phyloP scores from a whole-genome alignment of 2,888 invertebrate species.

The Oscheius sp. region DNA sequence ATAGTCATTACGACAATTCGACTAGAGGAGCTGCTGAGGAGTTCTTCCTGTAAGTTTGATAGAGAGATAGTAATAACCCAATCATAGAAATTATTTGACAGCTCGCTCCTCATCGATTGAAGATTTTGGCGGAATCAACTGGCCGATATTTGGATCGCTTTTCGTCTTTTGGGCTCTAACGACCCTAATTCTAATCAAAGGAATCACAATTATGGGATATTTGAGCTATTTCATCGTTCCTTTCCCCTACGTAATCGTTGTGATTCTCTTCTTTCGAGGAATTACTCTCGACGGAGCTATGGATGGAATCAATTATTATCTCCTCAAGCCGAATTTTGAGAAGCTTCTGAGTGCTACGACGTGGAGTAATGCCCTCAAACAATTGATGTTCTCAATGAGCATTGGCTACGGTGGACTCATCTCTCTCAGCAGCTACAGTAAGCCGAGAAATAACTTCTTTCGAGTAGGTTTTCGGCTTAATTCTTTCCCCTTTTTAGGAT shows the following conservation, averaged over 20 bases:
- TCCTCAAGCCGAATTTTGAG: conserved; percentile 57
- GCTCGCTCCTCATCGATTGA: conserved; percentile 45
- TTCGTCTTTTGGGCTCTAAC: conserved; percentile 51
- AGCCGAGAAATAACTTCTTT: conserved; percentile 59
- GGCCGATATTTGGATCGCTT: conserved; percentile 35
- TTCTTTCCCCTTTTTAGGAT: conserved; percentile 38
- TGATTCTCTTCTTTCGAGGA: conserved; percentile 60
- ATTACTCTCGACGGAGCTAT: conserved; percentile 58
- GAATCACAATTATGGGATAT: conserved; percentile 57
- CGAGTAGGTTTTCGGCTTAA: conserved; percentile 27
- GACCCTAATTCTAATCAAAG: conserved; percentile 56
- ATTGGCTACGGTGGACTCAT: conserved; percentile 65
- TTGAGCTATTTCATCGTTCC: conserved; percentile 50
- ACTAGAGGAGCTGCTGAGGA: background rate
- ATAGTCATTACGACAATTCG: background rate
- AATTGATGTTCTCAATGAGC: conserved; percentile 61
- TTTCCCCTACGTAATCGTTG: conserved; percentile 61
- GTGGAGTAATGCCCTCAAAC: conserved; percentile 62
- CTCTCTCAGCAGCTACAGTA: conserved; percentile 62
- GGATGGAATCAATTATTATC: conserved; percentile 56
- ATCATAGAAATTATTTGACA: conserved; percentile 39
- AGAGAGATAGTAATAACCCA: background rate
- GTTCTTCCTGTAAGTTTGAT: background rate
- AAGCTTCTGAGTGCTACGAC: conserved; percentile 37
- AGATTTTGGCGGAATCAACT: conserved; percentile 49